A percentile compares a stretch with the other conserved stretches of the same genome.
phyloP scores from a whole-genome alignment of 1,140 invertebrate species.

The Probaryconus sp. region DNA sequence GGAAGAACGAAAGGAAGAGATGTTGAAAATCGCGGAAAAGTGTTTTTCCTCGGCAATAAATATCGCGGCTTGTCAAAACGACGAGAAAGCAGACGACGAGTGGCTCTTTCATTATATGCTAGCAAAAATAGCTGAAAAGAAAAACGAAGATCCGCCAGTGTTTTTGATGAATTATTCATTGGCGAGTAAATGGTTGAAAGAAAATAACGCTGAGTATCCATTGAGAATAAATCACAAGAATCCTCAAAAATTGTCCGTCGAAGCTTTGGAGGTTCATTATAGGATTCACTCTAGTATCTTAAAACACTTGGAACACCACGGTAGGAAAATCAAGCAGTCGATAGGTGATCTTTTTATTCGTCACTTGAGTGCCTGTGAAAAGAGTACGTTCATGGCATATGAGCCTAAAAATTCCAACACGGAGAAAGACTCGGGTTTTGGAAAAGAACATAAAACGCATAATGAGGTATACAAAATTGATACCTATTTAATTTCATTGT shows the following conservation, averaged over 20 bases:
- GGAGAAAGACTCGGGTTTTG: conserved; percentile 46
- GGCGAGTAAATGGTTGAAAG: conserved; percentile 85
- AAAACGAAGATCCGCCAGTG: conserved; percentile 83
- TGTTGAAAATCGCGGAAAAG: conserved; percentile 85
- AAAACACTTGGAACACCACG: conserved; percentile 88
- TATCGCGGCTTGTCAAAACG: conserved; percentile 74
- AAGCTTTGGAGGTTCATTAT: conserved; percentile 92
- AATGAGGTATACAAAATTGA: conserved; percentile 34
- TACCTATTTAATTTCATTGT: conserved; percentile 49
- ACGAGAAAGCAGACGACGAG: conserved; percentile 82
- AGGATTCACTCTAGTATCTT: conserved; percentile 90
- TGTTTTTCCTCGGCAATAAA: conserved; percentile 87
- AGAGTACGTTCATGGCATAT: conserved; percentile 75
- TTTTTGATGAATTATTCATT: conserved; percentile 87
- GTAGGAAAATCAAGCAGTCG: conserved; percentile 77
- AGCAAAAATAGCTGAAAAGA: conserved; percentile 93
- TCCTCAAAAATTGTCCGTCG: conserved; percentile 90
- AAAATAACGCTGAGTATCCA: conserved; percentile 91
- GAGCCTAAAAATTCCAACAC: conserved; percentile 72
- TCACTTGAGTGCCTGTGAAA: conserved; percentile 72
- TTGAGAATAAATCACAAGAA: conserved; percentile 90
- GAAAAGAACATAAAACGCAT: conserved; percentile 47
- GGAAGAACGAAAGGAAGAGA: conserved; percentile 86
- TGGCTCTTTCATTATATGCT: conserved; percentile 96
- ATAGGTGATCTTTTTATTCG: conserved; percentile 69